These are phyloP conservation scores for Melanargia galathea DNA, from an alignment of 2,888 invertebrate species.

Conservation along the genomic window DNA sequence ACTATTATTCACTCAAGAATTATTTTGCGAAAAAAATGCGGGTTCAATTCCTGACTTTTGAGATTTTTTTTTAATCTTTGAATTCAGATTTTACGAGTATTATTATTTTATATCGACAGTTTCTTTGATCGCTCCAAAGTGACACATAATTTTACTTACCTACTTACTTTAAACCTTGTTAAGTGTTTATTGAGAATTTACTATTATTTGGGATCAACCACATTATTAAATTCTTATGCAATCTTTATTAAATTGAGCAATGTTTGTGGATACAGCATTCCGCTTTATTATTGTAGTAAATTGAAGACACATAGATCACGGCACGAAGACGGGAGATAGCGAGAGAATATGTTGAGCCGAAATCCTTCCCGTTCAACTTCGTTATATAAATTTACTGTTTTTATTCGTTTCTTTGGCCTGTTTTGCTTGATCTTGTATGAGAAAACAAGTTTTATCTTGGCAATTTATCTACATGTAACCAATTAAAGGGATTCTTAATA, in stretches of 20 bases:
- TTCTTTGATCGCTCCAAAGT: no score
- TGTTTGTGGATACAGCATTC: conserved; percentile 15
- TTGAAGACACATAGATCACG: conserved; percentile 21
- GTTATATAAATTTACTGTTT: conserved; percentile 29
- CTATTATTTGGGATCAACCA: no score
- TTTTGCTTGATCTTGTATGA: conserved; percentile 6
- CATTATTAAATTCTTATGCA: conserved; percentile 1
- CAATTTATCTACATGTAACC: conserved; percentile 4
- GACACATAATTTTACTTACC: no score
- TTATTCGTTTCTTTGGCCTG: background rate
- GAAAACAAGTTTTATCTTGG: conserved; percentile 2
- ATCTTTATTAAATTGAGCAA: conserved; percentile 4
- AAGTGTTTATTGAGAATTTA: no score
- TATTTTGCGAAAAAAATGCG: no score
- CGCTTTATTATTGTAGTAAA: conserved; percentile 16
- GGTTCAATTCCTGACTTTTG: no score
- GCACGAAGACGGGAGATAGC: conserved; percentile 4
- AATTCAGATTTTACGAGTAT: no score
- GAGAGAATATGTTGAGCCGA: conserved; percentile 30
- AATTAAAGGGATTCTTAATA: background rate
- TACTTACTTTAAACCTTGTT: no score
- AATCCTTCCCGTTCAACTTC: conserved; percentile 23
- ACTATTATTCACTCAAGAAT: no score
- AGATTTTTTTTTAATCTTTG: no score
- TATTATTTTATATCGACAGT: no score